Conservation (phyloP, 2,113 vertebrate species). For the Rostratula benghalensis region DNA sequence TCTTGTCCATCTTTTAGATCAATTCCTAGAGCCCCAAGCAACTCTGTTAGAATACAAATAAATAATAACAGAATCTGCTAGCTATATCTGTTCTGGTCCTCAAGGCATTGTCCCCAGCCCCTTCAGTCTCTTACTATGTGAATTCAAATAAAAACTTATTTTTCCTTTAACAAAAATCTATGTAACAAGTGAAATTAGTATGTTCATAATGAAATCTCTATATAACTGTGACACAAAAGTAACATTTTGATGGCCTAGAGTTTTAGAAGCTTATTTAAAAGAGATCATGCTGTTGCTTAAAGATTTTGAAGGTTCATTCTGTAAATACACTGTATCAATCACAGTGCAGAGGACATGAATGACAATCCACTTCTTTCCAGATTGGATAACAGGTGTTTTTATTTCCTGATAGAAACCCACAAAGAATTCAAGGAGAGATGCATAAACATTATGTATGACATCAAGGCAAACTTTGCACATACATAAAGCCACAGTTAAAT, state of each 20-base stretch:
- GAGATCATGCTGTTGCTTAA: neutral
- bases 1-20: neutral
- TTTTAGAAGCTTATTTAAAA: neutral
- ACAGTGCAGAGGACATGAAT: neutral
- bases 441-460: neutral
- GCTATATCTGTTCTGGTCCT: neutral
- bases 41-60: neutral
- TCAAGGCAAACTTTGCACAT: neutral
- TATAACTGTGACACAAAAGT: neutral
- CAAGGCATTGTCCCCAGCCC: neutral
- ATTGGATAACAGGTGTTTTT: neutral
- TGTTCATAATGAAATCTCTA: neutral
- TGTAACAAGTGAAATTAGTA: neutral
- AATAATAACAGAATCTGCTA: neutral
- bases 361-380: neutral
- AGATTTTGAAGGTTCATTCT: neutral
- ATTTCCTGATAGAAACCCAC: neutral
- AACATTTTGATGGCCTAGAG: neutral
- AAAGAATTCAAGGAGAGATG: neutral
- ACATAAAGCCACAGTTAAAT: neutral
- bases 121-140: neutral
- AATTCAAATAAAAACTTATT: neutral
- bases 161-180: neutral
- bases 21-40: neutral
- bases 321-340: neutral